These are phyloP conservation scores for Hanleya hanleyi DNA, from an alignment of 2,888 invertebrate species.

Conservation along the genomic window DNA sequence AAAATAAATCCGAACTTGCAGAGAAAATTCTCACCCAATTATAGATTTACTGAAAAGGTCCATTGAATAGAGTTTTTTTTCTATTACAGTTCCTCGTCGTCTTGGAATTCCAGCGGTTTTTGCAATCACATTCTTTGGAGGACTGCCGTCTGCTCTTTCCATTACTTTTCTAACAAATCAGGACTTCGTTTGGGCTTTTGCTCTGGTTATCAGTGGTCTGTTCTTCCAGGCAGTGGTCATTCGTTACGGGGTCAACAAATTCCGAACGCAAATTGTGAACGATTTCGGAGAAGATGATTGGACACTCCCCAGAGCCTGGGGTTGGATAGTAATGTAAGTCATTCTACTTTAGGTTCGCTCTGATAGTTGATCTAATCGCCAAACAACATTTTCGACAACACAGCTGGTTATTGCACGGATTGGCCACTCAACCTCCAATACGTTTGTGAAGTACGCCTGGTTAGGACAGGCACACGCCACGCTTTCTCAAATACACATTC, in stretches of 20 bases:
- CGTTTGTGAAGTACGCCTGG: no score
- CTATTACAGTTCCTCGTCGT: constrained; percentile 48
- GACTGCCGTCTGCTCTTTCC: constrained; percentile 59
- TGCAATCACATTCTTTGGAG: constrained; percentile 47
- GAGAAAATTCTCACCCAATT: no score
- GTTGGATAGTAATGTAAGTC: constrained; percentile 59
- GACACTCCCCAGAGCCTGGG: constrained; percentile 57
- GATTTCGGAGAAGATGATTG: constrained; percentile 58
- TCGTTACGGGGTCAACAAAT: constrained; percentile 50
- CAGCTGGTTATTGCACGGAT: no score
- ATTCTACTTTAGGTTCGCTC: not conserved
- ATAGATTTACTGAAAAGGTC: not conserved
- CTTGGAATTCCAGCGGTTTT: constrained; percentile 51
- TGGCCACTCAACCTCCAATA: no score
- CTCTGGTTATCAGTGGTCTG: constrained; percentile 62
- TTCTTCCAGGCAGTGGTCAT: constrained; percentile 59
- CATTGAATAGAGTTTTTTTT: not conserved
- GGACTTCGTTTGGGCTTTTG: constrained; percentile 70
- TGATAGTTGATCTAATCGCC: no score
- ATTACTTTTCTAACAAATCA: constrained; percentile 63
- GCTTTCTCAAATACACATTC: no score
- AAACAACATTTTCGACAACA: no score
- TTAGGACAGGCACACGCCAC: no score
- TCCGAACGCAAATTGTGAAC: constrained; percentile 53
- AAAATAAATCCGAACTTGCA: no score